phyloP scores from a whole-genome alignment of 64 coral and sea anemone species.

The Stichodactyla helianthus region DNA sequence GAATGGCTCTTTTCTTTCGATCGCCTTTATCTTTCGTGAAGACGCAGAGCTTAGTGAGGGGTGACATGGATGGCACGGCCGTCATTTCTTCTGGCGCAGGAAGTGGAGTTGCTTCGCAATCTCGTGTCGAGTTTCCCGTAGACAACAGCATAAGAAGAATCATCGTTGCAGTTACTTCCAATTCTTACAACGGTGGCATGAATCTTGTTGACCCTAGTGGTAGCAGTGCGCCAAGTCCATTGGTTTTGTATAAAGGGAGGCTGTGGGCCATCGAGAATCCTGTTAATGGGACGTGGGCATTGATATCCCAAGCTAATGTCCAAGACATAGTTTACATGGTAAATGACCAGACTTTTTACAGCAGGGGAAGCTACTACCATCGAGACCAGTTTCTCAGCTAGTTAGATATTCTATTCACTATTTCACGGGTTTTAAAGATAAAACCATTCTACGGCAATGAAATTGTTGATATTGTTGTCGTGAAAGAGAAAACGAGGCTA shows the following conservation, averaged over 20 bases:
- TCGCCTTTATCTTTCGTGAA: conserved; percentile 11
- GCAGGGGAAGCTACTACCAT: no score
- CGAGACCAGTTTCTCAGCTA: no score
- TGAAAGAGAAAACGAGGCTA: no score
- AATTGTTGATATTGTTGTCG: no score
- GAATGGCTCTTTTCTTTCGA: not conserved
- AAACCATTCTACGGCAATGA: not conserved
- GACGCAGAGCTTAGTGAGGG: not conserved
- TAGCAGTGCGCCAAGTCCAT: not conserved
- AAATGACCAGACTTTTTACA: not conserved
- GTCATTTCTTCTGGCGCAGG: conserved; percentile 7
- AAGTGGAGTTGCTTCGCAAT: not conserved
- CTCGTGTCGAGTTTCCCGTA: conserved; percentile 13
- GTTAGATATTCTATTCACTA: no score
- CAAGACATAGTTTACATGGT: not conserved
- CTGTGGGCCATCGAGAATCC: conserved; percentile 3
- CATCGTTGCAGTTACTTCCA: not conserved
- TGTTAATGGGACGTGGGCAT: conserved; percentile 3
- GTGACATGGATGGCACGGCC: conserved; percentile 1
- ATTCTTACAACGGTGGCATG: not conserved
- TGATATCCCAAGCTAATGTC: not conserved
- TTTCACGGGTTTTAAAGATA: no score
- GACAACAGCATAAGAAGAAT: not conserved
- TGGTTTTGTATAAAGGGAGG: not conserved
- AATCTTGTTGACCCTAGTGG: not conserved